Evolutionary conservation across 2,888 invertebrate genomes (phyloP), one percentile per base, ranked within the genome.

Genomic region (Ganaspis brasiliensis): DNA sequence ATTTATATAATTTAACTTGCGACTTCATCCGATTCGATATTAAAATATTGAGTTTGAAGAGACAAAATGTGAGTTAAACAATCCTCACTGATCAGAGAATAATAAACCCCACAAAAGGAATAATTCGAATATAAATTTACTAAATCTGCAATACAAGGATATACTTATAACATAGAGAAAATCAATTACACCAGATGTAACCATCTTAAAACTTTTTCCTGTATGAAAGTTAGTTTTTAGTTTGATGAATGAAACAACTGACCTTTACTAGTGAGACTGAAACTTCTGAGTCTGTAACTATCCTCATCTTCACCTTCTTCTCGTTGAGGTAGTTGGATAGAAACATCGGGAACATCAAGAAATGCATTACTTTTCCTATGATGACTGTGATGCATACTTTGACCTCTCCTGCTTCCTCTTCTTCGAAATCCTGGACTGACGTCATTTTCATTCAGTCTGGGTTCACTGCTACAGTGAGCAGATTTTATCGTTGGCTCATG

Each of bases 231-330:
- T 0, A 21, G 1, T 56, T 0, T 31, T 16, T 31, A 4, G n/a
- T n/a, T 2, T 31, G 10, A 4, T 24, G 21, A 49, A 26, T 26
- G n/a, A 45, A 45, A 21, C 14, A 49, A 78, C 94, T 94, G 94
- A 95, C 97, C 97, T 94, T 98, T 98, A 87, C 96, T 95, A 87
- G 98, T 96, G 92, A 96, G 96, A 92, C 97, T 97, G 93, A 99
- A 99, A 84, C 97, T 97, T 87, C 98, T 94, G 87, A 98, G 94
- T 83, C 98, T 94, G 92, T 98, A 97, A 81, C 96, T 96, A 92
- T 97, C 97, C 88, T 97, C 97, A 87, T 97, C 97, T 73, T 95
- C 95, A 81, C 94, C 94, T 31, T 94, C 93, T 91, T 97, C 97
- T 87, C 97, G 96, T 87, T 96, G 96, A 80, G 94, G 94, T 67